Conservation (phyloP, 2,888 invertebrate genomes). For the Eulithis prunata region DNA sequence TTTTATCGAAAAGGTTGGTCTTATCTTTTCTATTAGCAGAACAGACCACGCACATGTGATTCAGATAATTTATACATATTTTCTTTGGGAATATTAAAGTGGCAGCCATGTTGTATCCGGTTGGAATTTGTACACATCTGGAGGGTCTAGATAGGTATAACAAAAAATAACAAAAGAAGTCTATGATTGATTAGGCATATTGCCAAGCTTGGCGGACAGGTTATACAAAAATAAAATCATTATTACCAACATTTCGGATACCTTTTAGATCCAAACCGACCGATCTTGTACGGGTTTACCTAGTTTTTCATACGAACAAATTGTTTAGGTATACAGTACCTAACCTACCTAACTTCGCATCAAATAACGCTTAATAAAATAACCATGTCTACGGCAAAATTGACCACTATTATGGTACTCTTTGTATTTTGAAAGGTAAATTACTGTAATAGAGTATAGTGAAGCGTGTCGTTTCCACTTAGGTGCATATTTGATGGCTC, state of each 20-base stretch:
- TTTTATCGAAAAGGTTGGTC: conserved; percentile 39
- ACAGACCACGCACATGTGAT: conserved; percentile 30
- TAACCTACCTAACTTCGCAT: conserved; percentile 24
- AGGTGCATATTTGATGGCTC: conserved; percentile 58
- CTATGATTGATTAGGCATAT: conserved; percentile 2
- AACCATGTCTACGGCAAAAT: conserved; percentile 46
- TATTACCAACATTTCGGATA: too few species aligned
- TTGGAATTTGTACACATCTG: neutral
- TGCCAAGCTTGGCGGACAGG: too few species aligned
- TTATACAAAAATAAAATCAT: too few species aligned
- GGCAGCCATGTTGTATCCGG: neutral
- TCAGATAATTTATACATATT: conserved; percentile 8
- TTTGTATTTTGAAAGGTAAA: conserved; percentile 49
- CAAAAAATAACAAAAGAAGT: neutral
- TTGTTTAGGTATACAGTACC: neutral
- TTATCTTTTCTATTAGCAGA: conserved; percentile 38
- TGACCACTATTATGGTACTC: conserved; percentile 49
- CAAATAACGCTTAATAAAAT: conserved; percentile 45
- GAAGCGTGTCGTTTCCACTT: conserved; percentile 48
- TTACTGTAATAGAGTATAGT: conserved; percentile 43
- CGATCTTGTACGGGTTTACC: neutral
- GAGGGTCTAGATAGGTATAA: neutral
- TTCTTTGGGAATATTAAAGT: conserved; percentile 10
- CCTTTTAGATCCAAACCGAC: too few species aligned
- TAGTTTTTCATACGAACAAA: neutral